These are phyloP conservation scores for Drosophila neutralis DNA, from an alignment of 2,888 invertebrate genomes.

Conservation along the genomic window DNA sequence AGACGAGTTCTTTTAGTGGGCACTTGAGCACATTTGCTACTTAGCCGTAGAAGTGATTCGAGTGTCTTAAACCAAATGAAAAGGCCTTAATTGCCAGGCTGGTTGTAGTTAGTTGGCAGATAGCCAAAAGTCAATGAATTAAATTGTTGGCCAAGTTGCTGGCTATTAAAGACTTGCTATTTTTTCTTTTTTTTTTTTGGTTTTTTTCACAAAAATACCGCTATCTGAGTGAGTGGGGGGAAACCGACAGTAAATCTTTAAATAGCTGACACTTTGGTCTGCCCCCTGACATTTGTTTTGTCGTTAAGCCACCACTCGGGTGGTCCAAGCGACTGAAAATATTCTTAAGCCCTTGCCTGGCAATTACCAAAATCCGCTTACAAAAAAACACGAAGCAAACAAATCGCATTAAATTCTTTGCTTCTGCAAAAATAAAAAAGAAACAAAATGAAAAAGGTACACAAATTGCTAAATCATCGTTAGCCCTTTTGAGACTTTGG, in stretches of 20 bases:
- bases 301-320: conserved; percentile 64
- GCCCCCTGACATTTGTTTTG: conserved; percentile 67
- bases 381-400: conserved; percentile 29
- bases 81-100: conserved; percentile 55
- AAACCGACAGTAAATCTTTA: conserved; percentile 33
- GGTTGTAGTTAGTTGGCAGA: conserved; percentile 50
- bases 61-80: conserved; percentile 20
- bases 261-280: conserved; percentile 61
- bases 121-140: conserved; percentile 48
- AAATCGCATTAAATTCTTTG: conserved; percentile 59
- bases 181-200: not conserved
- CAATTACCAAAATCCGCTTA: conserved; percentile 77
- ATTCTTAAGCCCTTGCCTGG: conserved; percentile 49
- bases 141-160: conserved; percentile 55
- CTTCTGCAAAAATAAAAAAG: conserved; percentile 25
- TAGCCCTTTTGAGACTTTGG: conserved; percentile 57
- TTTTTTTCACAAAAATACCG: conserved; percentile 38
- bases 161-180: conserved; percentile 52
- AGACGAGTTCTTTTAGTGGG: conserved; percentile 42
- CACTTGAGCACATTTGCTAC: conserved; percentile 37
- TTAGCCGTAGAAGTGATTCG: conserved; percentile 14
- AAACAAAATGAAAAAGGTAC: conserved; percentile 12
- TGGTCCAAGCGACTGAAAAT: conserved; percentile 52
- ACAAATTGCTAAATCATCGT: conserved; percentile 73
- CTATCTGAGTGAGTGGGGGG: conserved; percentile 41